Evolutionary conservation across 2,888 invertebrate species (phyloP).

Genomic region (Dryococelus australis): DNA sequence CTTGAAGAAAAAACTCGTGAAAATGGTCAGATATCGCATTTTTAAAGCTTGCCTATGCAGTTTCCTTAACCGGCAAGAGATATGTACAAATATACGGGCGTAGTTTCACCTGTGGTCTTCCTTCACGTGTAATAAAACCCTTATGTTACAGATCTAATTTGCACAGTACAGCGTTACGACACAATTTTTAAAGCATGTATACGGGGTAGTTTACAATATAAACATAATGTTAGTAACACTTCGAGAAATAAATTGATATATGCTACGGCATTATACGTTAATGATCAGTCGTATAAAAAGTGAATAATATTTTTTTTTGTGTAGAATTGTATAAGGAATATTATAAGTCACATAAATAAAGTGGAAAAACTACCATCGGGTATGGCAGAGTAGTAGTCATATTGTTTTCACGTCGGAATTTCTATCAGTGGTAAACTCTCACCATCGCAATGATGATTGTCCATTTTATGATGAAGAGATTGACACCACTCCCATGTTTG

Average conservation of each 20-base stretch:
- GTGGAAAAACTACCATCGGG: background rate
- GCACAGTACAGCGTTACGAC: too few relatives aligned
- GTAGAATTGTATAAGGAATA: slow-evolving; percentile 19
- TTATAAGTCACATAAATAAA: too few relatives aligned
- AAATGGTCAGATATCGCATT: too few relatives aligned
- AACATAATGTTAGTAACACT: background rate
- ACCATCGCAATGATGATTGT: background rate
- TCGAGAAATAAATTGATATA: background rate
- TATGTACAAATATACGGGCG: too few relatives aligned
- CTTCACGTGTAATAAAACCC: too few relatives aligned
- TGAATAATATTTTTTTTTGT: background rate
- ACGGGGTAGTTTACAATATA: background rate
- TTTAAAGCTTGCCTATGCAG: too few relatives aligned
- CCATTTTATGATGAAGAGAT: background rate
- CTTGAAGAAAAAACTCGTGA: too few relatives aligned
- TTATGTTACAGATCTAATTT: too few relatives aligned
- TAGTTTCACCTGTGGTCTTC: too few relatives aligned
- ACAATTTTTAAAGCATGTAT: background rate
- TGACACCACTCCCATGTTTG: slow-evolving; percentile 19
- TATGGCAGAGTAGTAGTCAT: background rate
- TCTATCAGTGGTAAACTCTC: background rate
- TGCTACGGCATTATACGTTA: background rate
- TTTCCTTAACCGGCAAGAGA: too few relatives aligned
- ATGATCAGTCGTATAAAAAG: background rate
- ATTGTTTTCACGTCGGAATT: background rate